Percentiles rank a stretch among this genome's conserved stretches.
Evolutionary conservation across 1,140 invertebrate species (phyloP).

Genomic region (Drosophila nikananu): DNA sequence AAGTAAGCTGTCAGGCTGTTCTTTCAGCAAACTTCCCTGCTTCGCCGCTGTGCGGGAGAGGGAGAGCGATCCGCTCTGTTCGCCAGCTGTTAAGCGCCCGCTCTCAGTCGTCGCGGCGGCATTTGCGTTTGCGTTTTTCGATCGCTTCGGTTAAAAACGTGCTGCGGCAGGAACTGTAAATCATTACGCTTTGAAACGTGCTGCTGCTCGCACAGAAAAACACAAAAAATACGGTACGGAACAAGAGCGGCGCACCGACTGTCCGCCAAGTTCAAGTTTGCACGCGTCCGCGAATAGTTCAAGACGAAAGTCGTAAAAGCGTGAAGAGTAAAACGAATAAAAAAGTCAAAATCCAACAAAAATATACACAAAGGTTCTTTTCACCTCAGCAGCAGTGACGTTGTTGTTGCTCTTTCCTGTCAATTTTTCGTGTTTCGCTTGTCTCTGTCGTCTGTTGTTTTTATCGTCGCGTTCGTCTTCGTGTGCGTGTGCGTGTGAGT

Average conservation of each 20-base stretch:
- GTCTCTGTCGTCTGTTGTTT: conserved; percentile 56
- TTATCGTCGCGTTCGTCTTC: conserved; percentile 62
- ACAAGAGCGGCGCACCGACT: conserved; percentile 1
- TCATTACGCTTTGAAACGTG: conserved; percentile 78
- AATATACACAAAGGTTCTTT: conserved; percentile 41
- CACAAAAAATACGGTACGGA: conserved; percentile 4
- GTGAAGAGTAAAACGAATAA: conserved; percentile 30
- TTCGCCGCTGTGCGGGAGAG: conserved; percentile 7
- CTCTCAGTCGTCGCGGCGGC: conserved; percentile 1
- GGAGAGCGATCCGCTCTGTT: conserved; percentile 7
- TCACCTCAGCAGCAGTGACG: conserved; percentile 28
- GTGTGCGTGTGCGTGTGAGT: conserved; percentile 26
- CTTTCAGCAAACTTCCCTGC: background rate
- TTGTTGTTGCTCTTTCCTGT: conserved; percentile 45
- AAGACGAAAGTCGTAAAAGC: conserved; percentile 65
- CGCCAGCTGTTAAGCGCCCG: conserved; percentile 21
- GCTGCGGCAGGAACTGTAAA: conserved; percentile 77
- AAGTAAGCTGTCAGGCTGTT: background rate
- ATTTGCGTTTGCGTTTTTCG: conserved; percentile 46
- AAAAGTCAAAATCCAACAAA: conserved; percentile 28
- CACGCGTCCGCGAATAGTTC: conserved; percentile 26
- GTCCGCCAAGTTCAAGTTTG: conserved; percentile 71
- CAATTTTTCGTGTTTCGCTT: conserved; percentile 46
- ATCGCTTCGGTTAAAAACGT: conserved; percentile 77
- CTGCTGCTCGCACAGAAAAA: conserved; percentile 49